Conservation (phyloP, 2,113 vertebrate species). For the Tetraodon nigroviridis region DNA sequence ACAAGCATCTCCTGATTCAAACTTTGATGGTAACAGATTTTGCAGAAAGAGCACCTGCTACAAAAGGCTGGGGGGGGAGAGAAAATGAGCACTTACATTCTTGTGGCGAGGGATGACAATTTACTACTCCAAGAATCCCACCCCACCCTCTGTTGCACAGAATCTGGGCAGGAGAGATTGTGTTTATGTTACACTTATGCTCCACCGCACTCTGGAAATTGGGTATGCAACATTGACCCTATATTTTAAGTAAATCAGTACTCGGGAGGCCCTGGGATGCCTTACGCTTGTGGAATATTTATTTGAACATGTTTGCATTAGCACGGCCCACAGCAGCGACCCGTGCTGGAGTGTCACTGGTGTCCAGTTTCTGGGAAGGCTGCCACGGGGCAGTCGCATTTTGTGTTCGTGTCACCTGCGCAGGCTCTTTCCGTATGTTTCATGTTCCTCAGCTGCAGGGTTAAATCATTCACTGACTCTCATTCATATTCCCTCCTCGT, state of each 20-base stretch:
- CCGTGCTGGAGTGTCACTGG: slow-evolving; percentile 49
- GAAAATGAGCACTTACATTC: slow-evolving; percentile 69
- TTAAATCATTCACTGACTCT: slow-evolving; percentile 62
- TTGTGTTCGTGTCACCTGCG: slow-evolving; percentile 62
- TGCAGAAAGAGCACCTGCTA: slow-evolving; percentile 69
- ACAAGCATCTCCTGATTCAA: slow-evolving; percentile 13
- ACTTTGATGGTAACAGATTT: slow-evolving; percentile 43
- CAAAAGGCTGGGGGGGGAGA: slow-evolving; percentile 56
- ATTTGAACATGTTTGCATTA: slow-evolving; percentile 63
- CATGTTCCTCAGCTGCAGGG: slow-evolving; percentile 49
- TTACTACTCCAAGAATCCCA: slow-evolving; percentile 73
- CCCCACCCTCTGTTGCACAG: slow-evolving; percentile 66
- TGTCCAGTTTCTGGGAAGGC: slow-evolving; percentile 58
- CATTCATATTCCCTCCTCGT: slow-evolving; percentile 55
- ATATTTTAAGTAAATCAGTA: slow-evolving; percentile 76
- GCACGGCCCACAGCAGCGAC: slow-evolving; percentile 33
- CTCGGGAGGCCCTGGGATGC: slow-evolving; percentile 61
- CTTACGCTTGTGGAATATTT: slow-evolving; percentile 62
- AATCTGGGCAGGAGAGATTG: slow-evolving; percentile 64
- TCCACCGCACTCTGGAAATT: slow-evolving; percentile 75
- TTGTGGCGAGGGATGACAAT: slow-evolving; percentile 76
- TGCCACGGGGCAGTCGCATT: slow-evolving; percentile 52
- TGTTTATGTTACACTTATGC: slow-evolving; percentile 77
- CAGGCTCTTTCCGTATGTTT: slow-evolving; percentile 41
- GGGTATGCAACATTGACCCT: slow-evolving; percentile 75